phyloP scores from a whole-genome alignment of 2,113 vertebrate genomes.

The Chlorodrepanis virens region DNA sequence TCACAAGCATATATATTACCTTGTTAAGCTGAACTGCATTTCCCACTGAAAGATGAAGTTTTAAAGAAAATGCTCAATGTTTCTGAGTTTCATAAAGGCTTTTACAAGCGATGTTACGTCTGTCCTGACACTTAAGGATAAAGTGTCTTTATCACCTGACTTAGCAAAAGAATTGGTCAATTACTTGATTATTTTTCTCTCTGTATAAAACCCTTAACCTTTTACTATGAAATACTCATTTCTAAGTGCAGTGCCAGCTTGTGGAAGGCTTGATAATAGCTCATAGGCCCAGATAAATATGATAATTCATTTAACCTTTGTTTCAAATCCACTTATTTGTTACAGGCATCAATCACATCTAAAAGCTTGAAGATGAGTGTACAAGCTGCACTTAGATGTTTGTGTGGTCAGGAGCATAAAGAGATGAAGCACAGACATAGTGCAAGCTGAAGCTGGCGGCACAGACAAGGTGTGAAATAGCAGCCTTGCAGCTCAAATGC shows the following conservation, averaged over 20 bases:
- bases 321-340: not conserved
- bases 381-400: not conserved
- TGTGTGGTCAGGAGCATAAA: not conserved
- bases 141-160: not conserved
- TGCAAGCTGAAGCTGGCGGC: not conserved
- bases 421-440: not conserved
- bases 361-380: not conserved
- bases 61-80: not conserved
- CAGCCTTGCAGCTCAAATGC: not conserved
- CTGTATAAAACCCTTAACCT: not conserved
- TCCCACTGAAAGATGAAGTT: not conserved
- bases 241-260: not conserved
- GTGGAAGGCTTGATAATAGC: not conserved
- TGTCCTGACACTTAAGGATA: not conserved
- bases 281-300: not conserved
- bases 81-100: not conserved
- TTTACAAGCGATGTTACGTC: not conserved
- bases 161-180: not conserved
- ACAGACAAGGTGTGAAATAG: not conserved
- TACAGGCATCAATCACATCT: not conserved
- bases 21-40: not conserved
- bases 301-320: slow-evolving; percentile 16
- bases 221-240: not conserved
- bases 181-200: not conserved
- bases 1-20: not conserved